Conservation (phyloP, 2,888 invertebrate genomes). For the Cephus rjabovi region DNA sequence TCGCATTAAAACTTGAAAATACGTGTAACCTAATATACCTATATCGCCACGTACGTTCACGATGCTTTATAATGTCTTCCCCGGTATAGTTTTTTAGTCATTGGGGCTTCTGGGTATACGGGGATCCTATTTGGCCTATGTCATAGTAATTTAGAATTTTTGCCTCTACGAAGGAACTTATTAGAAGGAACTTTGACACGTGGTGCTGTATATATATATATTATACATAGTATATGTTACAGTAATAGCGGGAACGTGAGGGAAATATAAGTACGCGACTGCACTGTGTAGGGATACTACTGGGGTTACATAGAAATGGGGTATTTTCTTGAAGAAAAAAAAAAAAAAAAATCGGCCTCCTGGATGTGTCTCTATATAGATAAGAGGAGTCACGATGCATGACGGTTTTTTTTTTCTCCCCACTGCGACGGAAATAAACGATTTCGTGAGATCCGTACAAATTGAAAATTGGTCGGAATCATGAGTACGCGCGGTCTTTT, state of each 20-base stretch:
- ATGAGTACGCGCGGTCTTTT: not conserved
- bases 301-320: not conserved
- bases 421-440: conserved; percentile 14
- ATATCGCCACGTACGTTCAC: conserved; percentile 5
- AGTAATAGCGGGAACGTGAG: not conserved
- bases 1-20: conserved; percentile 51
- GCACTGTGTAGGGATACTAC: not conserved
- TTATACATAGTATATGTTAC: not conserved
- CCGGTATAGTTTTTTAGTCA: conserved; percentile 14
- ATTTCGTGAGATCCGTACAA: not conserved
- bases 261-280: not conserved
- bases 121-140: not conserved
- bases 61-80: conserved; percentile 28
- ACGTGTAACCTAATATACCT: conserved; percentile 24
- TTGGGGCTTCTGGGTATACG: not conserved
- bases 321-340: not conserved
- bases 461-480: not conserved
- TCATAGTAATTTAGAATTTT: not conserved
- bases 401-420: conserved; percentile 16
- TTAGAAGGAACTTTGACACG: not conserved
- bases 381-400: conserved; percentile 1
- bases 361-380: not conserved
- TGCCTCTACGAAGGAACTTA: not conserved
- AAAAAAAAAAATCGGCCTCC: not conserved
- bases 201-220: not conserved